Evolutionary conservation across 2,888 invertebrate species (phyloP).

Genomic region (Amorpha juglandis): DNA sequence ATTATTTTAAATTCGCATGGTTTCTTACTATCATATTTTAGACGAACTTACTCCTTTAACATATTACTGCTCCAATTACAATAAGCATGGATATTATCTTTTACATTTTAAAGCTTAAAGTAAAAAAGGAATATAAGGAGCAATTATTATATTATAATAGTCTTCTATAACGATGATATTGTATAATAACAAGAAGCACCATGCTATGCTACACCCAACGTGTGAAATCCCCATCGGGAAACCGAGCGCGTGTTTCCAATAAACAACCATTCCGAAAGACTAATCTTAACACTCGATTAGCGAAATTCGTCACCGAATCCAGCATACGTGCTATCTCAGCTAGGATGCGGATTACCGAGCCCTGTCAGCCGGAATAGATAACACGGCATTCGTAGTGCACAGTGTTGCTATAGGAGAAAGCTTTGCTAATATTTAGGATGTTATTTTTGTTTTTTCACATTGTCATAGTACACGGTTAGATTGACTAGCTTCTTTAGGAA

Average conservation of each 20-base stretch:
- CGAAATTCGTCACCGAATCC: constrained; percentile 61
- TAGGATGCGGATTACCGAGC: constrained; percentile 65
- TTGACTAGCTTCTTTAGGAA: too few species aligned
- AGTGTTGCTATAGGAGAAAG: constrained; percentile 22
- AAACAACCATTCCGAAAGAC: constrained; percentile 44
- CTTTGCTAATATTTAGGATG: neutral
- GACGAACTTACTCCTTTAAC: too few species aligned
- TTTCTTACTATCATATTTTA: too few species aligned
- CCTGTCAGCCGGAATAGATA: constrained; percentile 63
- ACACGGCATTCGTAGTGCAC: constrained; percentile 40
- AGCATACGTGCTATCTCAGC: constrained; percentile 60
- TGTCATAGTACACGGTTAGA: too few species aligned
- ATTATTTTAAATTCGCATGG: too few species aligned
- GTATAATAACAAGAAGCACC: too few species aligned
- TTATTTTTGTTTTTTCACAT: neutral
- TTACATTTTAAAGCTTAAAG: too few species aligned
- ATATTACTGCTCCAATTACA: too few species aligned
- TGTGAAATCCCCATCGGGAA: constrained; percentile 1
- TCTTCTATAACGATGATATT: too few species aligned
- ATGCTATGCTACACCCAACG: neutral
- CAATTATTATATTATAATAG: too few species aligned
- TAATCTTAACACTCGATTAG: constrained; percentile 63
- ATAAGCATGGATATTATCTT: too few species aligned
- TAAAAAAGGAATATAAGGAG: too few species aligned
- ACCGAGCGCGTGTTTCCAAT: constrained; percentile 35